Evolutionary conservation across 2,888 invertebrate species (phyloP).

Genomic region (Agrilus biguttatus): DNA sequence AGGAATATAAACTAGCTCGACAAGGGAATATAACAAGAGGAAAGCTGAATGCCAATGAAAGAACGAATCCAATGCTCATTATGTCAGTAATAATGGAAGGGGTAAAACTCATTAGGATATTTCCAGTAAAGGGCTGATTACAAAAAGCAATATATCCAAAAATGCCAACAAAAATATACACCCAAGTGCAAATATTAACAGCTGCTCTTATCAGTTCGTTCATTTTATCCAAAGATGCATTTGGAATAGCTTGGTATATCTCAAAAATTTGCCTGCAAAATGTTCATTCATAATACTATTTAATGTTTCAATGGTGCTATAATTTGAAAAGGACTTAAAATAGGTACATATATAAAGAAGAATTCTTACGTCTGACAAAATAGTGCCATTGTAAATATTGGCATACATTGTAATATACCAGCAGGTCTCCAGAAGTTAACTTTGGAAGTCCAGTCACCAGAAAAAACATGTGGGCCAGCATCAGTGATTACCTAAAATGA

Average conservation of each 20-base stretch:
- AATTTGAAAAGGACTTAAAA: too few species aligned
- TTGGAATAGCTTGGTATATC: constrained; percentile 80
- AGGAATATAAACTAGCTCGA: constrained; percentile 81
- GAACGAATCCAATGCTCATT: constrained; percentile 87
- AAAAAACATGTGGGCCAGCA: constrained; percentile 58
- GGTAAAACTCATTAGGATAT: constrained; percentile 77
- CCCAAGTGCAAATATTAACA: constrained; percentile 78
- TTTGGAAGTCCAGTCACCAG: constrained; percentile 57
- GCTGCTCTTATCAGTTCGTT: constrained; percentile 77
- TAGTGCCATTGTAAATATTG: constrained; percentile 92
- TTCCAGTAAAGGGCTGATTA: constrained; percentile 65
- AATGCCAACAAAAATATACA: constrained; percentile 83
- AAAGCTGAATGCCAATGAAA: constrained; percentile 92
- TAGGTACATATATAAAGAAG: neutral
- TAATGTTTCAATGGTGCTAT: too few species aligned
- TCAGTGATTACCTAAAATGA: constrained; percentile 57
- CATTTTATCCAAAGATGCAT: constrained; percentile 78
- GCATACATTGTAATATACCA: constrained; percentile 81
- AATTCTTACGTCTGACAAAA: constrained; percentile 82
- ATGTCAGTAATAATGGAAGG: constrained; percentile 71
- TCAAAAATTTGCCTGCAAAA: constrained; percentile 73
- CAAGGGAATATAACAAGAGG: constrained; percentile 95
- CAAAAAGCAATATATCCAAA: constrained; percentile 82
- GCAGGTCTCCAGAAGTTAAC: constrained; percentile 70
- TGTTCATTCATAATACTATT: neutral